These are phyloP conservation scores for Chelmon rostratus DNA, from an alignment of 2,797 vertebrate genomes.

Conservation along the genomic window DNA sequence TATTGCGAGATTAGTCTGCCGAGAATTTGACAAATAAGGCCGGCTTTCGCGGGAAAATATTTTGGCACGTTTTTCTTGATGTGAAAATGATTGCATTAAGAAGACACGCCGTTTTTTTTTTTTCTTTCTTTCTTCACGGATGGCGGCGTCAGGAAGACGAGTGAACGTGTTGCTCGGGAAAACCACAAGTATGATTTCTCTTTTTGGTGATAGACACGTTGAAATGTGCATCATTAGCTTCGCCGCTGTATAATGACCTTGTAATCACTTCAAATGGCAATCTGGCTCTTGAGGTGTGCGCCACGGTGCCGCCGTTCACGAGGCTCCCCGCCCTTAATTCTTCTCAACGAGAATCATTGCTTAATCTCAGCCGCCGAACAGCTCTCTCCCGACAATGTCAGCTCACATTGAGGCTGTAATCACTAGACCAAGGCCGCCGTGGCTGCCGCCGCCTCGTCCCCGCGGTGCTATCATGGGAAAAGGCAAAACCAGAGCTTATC, in stretches of 20 bases:
- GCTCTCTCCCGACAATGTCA: constrained; percentile 56
- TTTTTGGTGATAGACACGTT: constrained; percentile 76
- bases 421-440: constrained; percentile 58
- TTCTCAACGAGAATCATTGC: constrained; percentile 74
- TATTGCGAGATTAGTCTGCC: constrained; percentile 80
- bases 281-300: constrained; percentile 74
- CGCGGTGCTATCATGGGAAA: constrained; percentile 72
- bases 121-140: background rate
- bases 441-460: constrained; percentile 49
- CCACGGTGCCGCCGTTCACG: constrained; percentile 17
- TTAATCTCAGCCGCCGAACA: constrained; percentile 66
- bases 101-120: constrained; percentile 41
- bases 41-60: constrained; percentile 76
- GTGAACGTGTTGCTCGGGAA: constrained; percentile 26
- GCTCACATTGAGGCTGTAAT: constrained; percentile 68
- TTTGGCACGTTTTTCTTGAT: constrained; percentile 79
- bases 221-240: constrained; percentile 74
- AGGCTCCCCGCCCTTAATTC: constrained; percentile 59
- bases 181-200: constrained; percentile 40
- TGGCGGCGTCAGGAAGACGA: constrained; percentile 29
- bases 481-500: constrained; percentile 69
- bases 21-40: constrained; percentile 81
- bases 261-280: constrained; percentile 79
- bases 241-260: constrained; percentile 76
- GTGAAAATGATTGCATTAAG: constrained; percentile 85